Evolutionary conservation across 2,888 invertebrate species (phyloP), one percentile per base, ranked within the genome.

Genomic region (Torymus tubicola): DNA sequence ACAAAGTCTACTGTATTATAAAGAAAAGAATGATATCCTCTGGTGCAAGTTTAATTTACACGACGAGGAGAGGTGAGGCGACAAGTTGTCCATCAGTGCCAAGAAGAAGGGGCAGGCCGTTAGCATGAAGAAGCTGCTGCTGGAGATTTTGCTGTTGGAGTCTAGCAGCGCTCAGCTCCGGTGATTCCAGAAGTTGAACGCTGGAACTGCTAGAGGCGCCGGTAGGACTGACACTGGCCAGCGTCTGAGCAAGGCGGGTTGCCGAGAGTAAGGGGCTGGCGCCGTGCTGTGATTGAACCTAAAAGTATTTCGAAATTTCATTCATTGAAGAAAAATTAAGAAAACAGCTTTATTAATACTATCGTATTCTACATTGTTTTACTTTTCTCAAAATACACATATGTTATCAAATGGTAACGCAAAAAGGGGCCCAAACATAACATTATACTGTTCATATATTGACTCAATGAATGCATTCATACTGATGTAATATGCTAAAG

Each of bases 161-260:
- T 12, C 65, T 61, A 10, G 72, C 21, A 5, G 76, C 74, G 78
- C 31, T 67, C 31, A 77, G 42, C n/a, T 78, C 74, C 2, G 74
- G 71, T 1, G 75, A 75, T 14, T 76, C 79, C 12, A 76, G 21
- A 8, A 65, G 4, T 16, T 78, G 79, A n/a, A 65, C 53, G 14
- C 76, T 53, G 10, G 75, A 81, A 12, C 53, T 78, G 50, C 69
- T 73, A 57, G 76, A n/a, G 63, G 31, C 82, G 57, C 75, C 84
- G 65, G 74, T 72, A 13, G 31, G 72, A 21, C 18, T 67, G 4
- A 74, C 3, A 52, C 71, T 80, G 18, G 80, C 74, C 10, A 80
- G 24, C 77, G 80, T 61, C 18, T 80, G 80, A 2, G 80, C 69
- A 13, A 73, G 50, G 1, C 80, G 69, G 71, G 82, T 80, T 65